A percentile compares a stretch with the other conserved stretches of the same genome.
phyloP scores from a whole-genome alignment of 2,797 vertebrate genomes.

The Melanitta fusca region DNA sequence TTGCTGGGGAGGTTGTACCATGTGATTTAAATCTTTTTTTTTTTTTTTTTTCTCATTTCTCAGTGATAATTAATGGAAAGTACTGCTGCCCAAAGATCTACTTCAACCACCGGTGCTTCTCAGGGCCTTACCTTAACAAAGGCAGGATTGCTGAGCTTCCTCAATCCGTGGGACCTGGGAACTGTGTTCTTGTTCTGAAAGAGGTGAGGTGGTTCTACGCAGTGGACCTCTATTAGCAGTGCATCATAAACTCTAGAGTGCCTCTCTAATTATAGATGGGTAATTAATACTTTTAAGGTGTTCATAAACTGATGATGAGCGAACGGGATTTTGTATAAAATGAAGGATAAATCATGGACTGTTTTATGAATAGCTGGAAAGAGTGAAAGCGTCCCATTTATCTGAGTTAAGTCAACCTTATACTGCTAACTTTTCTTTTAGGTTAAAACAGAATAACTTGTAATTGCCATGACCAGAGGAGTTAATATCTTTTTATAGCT shows the following conservation, averaged over 20 bases:
- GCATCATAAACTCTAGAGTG: background rate
- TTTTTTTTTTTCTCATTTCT: conserved; percentile 51
- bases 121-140: conserved; percentile 98
- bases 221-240: background rate
- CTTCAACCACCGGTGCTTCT: conserved; percentile 99
- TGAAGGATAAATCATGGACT: background rate
- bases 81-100: conserved; percentile 99
- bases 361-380: background rate
- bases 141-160: conserved; percentile 97
- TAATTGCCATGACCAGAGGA: conserved; percentile 19
- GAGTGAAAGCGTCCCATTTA: background rate
- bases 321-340: background rate
- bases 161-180: conserved; percentile 96
- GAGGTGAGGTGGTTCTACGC: conserved; percentile 83
- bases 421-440: conserved; percentile 7
- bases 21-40: conserved; percentile 13
- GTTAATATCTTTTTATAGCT: conserved; percentile 23
- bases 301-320: background rate
- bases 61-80: conserved; percentile 92
- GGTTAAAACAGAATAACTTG: background rate
- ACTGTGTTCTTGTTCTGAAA: conserved; percentile 96
- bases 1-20: background rate
- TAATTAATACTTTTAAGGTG: background rate
- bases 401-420: background rate
- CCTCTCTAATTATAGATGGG: background rate